Conservation (phyloP, 2,113 vertebrate species). For the Promerops cafer region DNA sequence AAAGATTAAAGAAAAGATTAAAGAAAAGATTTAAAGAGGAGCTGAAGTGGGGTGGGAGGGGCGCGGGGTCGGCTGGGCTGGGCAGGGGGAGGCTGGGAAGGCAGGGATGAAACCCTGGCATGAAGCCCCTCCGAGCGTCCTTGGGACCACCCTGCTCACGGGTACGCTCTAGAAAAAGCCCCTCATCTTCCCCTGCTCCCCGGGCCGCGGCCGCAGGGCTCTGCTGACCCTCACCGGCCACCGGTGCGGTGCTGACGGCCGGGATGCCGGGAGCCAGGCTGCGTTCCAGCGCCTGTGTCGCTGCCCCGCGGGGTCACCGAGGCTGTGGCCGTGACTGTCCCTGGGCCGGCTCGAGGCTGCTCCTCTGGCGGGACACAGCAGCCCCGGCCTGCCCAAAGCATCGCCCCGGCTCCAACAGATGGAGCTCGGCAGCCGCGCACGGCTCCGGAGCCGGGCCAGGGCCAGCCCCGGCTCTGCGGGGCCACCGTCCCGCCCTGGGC, state of each 20-base stretch:
- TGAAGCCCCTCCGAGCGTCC: background rate
- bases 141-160: background rate
- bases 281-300: fast-evolving
- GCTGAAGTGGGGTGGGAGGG: background rate
- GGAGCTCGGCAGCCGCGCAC: background rate
- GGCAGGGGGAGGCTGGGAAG: background rate
- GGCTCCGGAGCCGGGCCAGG: fast-evolving
- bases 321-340: background rate
- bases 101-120: background rate
- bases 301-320: background rate
- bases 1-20: too few species aligned
- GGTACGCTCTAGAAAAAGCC: background rate
- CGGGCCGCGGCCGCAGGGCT: background rate
- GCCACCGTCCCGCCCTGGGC: background rate
- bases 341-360: background rate
- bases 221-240: background rate
- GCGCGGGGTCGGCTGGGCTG: too few species aligned
- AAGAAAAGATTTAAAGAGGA: background rate
- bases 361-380: background rate
- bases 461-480: fast-evolving
- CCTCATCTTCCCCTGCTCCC: background rate
- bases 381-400: background rate
- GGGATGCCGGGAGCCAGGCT: background rate
- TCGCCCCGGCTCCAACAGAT: background rate
- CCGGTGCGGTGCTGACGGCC: background rate